Percentiles rank a stretch among this genome's conserved stretches.
Conservation (phyloP, 1,140 invertebrate species). For the Chrysomallon squamiferum region DNA sequence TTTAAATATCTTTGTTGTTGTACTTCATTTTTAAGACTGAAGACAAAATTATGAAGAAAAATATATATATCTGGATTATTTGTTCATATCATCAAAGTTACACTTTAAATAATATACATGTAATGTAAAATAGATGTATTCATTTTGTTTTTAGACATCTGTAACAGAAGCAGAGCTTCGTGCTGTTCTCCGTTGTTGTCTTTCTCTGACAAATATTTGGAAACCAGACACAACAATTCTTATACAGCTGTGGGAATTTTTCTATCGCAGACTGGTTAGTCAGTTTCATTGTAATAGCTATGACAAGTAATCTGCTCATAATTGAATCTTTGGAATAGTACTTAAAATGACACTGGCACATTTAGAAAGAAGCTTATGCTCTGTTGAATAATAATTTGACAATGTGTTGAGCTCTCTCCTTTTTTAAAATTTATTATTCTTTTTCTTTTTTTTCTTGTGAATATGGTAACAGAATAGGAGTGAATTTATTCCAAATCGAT, state of each 20-base stretch:
- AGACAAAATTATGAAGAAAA: no score
- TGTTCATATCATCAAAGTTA: no score
- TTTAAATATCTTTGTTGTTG: no score
- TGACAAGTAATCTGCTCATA: not conserved
- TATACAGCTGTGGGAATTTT: conserved; percentile 37
- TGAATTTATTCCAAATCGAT: not conserved
- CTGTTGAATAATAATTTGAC: conserved; percentile 8
- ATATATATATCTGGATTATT: no score
- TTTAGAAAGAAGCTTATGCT: conserved; percentile 1
- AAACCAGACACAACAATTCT: conserved; percentile 24
- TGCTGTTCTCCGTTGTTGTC: conserved; percentile 20
- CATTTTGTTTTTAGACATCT: conserved; percentile 13
- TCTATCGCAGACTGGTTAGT: conserved; percentile 34
- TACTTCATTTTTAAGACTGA: no score
- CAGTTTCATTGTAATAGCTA: not conserved
- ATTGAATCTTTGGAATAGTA: not conserved
- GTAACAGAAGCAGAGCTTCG: conserved; percentile 22
- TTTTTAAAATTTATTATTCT: not conserved
- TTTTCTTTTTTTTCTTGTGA: not conserved
- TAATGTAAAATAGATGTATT: no score
- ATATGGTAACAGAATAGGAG: not conserved
- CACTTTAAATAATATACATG: no score
- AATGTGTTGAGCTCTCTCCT: not conserved
- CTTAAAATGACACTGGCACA: not conserved
- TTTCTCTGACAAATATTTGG: conserved; percentile 23